phyloP scores from a whole-genome alignment of 2,113 vertebrate genomes.

The Gadus chalcogrammus region DNA sequence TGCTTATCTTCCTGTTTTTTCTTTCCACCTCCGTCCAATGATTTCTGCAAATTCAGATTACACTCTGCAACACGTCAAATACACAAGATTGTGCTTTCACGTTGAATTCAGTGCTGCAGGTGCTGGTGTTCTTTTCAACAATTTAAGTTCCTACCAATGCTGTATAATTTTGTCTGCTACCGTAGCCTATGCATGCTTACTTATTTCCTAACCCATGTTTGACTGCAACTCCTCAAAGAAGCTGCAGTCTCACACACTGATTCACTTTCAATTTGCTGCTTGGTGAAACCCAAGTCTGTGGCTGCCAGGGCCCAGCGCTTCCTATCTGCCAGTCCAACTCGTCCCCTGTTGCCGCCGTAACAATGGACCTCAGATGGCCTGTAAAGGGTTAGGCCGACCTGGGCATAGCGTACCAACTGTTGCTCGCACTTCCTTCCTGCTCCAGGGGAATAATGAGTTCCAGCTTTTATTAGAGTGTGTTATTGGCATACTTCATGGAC shows the following conservation, averaged over 20 bases:
- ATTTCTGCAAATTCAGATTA: neutral
- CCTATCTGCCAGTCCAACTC: slow-evolving; percentile 48
- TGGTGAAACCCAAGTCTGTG: slow-evolving; percentile 41
- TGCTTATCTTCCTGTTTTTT: slow-evolving; percentile 3
- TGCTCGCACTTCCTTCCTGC: slow-evolving; percentile 68
- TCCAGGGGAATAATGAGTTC: slow-evolving; percentile 55
- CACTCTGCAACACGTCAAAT: neutral
- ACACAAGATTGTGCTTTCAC: too few species aligned
- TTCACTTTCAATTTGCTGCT: slow-evolving; percentile 32
- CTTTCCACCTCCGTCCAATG: neutral
- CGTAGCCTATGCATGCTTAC: too few species aligned
- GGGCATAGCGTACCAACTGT: slow-evolving; percentile 57
- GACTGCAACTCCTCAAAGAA: too few species aligned
- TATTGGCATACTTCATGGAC: slow-evolving; percentile 56
- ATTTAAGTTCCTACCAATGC: too few species aligned
- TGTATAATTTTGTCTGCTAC: too few species aligned
- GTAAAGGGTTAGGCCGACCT: slow-evolving; percentile 54
- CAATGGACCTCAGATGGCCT: slow-evolving; percentile 65
- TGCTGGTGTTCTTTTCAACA: too few species aligned
- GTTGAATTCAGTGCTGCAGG: too few species aligned
- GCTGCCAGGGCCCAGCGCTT: slow-evolving; percentile 44
- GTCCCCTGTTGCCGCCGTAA: slow-evolving; percentile 57
- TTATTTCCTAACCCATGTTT: too few species aligned
- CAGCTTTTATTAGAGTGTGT: slow-evolving; percentile 61
- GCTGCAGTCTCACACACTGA: too few species aligned